Base-by-base conservation (phyloP, 2,113 vertebrate species). In the Hypanus sabinus region DNA sequence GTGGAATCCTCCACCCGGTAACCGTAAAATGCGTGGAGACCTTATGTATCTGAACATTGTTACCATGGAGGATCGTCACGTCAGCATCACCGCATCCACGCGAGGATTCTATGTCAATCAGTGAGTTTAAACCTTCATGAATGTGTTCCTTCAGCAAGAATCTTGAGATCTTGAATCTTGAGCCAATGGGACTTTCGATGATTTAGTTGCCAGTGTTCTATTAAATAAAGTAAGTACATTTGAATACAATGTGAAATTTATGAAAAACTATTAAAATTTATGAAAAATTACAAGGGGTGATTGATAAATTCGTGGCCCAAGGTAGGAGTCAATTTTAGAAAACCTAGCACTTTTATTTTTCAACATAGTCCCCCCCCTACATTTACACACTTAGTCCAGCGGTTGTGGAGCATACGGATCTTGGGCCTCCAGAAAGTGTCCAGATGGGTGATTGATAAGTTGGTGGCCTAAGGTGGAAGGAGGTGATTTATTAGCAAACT, bases 1-100 rank as follows among this genome's bases (percentile, higher is more conserved):
- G 36, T 98, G 97, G 97, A 97, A 97, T 94, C 97, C 97, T 1
- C 97, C 97, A 75, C 97, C 97, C 85, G 97, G 97, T 75, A 96
- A 97, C 94, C 96, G 97, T 94, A 97, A 97, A 94, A 94, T 98
- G 94, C 97, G 97, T 94, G 97, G 97, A 75, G 97, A 98, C 95
- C 97, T 97, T 92, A 65, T 97, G 95, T 98, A 98, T 95, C 95
- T 98, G 94, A 96, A 96, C 18, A 95, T 96, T 30, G 95, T 96
- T 83, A 98, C 97, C 11, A 95, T 96, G 76, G 97, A 98, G 94
- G 97, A 97, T 30, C 96, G 96, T 10, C 95, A 95, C 11, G 96
- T 94, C 96, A 97, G 97, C 75, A 95, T 98, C 94, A 97, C 97
- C 79, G 97, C 97, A 88, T 97, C 96, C 95, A 96, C 97, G 20